A percentile compares a stretch with the other conserved stretches of the same genome.
Conservation (phyloP, 2,888 invertebrate species). For the Bombylius major region DNA sequence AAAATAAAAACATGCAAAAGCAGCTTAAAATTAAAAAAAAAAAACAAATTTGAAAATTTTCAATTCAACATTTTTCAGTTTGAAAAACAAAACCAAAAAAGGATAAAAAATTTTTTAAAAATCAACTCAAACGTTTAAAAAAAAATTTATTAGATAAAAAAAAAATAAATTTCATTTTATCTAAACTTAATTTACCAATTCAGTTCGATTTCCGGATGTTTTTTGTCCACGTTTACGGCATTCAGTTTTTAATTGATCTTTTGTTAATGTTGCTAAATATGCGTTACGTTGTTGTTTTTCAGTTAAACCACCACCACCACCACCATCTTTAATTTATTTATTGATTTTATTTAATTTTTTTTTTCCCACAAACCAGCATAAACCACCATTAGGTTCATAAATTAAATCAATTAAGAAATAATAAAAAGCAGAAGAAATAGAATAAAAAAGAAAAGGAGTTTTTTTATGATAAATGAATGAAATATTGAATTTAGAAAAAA, state of each 20-base stretch:
- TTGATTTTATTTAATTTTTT: not conserved
- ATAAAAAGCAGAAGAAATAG: not conserved
- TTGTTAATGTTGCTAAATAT: conserved; percentile 47
- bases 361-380: too few relatives aligned
- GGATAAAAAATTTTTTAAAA: not conserved
- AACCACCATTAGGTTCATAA: too few relatives aligned
- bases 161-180: not conserved
- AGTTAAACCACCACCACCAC: conserved; percentile 13
- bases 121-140: not conserved
- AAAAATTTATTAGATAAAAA: too few relatives aligned
- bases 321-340: not conserved
- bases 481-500: too few relatives aligned
- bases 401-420: not conserved
- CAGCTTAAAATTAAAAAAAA: too few relatives aligned
- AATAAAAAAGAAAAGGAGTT: too few relatives aligned
- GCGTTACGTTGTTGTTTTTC: conserved; percentile 21
- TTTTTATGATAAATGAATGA: too few relatives aligned
- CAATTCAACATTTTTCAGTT: too few relatives aligned
- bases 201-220: conserved; percentile 54
- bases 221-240: conserved; percentile 57
- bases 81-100: conserved; percentile 1
- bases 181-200: conserved; percentile 46
- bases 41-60: too few relatives aligned
- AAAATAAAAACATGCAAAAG: too few relatives aligned
- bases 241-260: conserved; percentile 55